These are phyloP conservation scores for Sinocyclocheilus rhinocerous DNA, from an alignment of 2,113 vertebrate genomes.

Conservation along the genomic window DNA sequence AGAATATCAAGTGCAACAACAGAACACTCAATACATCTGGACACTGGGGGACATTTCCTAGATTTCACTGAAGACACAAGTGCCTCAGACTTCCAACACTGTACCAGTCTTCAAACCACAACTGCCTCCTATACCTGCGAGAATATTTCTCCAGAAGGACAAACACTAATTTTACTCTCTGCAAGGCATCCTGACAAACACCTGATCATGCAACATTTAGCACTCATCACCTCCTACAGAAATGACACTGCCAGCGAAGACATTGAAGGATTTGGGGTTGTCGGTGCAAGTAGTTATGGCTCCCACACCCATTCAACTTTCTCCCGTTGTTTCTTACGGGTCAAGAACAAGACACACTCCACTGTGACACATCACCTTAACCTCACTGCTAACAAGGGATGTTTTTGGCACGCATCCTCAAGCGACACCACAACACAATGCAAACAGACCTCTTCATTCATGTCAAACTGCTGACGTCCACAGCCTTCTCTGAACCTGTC, in stretches of 20 bases:
- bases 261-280: constrained; percentile 28
- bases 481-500: constrained; percentile 25
- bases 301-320: constrained; percentile 28
- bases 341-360: constrained; percentile 44
- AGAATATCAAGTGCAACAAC: constrained; percentile 42
- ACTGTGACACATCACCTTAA: constrained; percentile 40
- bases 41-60: constrained; percentile 34
- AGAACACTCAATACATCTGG: constrained; percentile 48
- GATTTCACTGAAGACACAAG: constrained; percentile 38
- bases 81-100: constrained; percentile 33
- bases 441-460: constrained; percentile 38
- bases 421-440: constrained; percentile 25
- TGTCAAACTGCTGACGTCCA: constrained; percentile 30
- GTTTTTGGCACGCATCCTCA: constrained; percentile 24
- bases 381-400: constrained; percentile 25
- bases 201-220: constrained; percentile 31
- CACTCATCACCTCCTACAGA: constrained; percentile 39
- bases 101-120: constrained; percentile 23
- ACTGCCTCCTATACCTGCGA: constrained; percentile 34
- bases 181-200: constrained; percentile 43
- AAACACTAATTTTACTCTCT: constrained; percentile 18
- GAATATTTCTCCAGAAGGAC: constrained; percentile 42
- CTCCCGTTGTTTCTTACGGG: constrained; percentile 19
- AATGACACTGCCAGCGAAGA: constrained; percentile 42
- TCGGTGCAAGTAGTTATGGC: constrained; percentile 24